Evolutionary conservation across 2,113 vertebrate genomes (phyloP).

Genomic region (Puntigrus tetrazona): DNA sequence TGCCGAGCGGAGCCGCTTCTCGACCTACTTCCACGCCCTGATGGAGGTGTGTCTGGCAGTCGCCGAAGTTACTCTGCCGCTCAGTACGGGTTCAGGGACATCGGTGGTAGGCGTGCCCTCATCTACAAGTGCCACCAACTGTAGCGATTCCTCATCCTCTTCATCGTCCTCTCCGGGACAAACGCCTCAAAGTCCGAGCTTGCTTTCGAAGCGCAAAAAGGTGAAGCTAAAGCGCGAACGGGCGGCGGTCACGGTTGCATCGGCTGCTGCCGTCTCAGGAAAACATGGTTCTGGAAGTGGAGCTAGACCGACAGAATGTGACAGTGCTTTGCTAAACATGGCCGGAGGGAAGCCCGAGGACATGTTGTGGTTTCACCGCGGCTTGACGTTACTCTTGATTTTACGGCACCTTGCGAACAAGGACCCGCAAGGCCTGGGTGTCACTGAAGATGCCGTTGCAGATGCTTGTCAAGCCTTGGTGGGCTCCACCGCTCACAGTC

Average conservation of each 20-base stretch:
- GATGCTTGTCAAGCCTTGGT: conserved; percentile 95
- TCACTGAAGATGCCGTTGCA: conserved; percentile 90
- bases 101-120: conserved; percentile 83
- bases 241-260: conserved; percentile 68
- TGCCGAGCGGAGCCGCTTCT: conserved; percentile 89
- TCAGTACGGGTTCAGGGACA: conserved; percentile 84
- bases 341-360: conserved; percentile 94
- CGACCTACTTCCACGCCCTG: conserved; percentile 93
- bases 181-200: conserved; percentile 94
- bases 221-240: conserved; percentile 98
- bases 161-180: conserved; percentile 95
- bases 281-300: conserved; percentile 78
- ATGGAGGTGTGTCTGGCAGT: conserved; percentile 96
- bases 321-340: conserved; percentile 84
- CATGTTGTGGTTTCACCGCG: conserved; percentile 98
- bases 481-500: conserved; percentile 89
- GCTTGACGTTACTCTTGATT: conserved; percentile 93
- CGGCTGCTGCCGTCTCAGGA: conserved; percentile 67
- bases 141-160: conserved; percentile 93
- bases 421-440: conserved; percentile 90
- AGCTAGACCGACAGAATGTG: conserved; percentile 75
- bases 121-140: conserved; percentile 85
- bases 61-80: conserved; percentile 92
- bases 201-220: conserved; percentile 95
- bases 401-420: conserved; percentile 90